These are phyloP conservation scores for Pterobdella sp. DNA, from an alignment of 2,888 invertebrate genomes.

Conservation along the genomic window DNA sequence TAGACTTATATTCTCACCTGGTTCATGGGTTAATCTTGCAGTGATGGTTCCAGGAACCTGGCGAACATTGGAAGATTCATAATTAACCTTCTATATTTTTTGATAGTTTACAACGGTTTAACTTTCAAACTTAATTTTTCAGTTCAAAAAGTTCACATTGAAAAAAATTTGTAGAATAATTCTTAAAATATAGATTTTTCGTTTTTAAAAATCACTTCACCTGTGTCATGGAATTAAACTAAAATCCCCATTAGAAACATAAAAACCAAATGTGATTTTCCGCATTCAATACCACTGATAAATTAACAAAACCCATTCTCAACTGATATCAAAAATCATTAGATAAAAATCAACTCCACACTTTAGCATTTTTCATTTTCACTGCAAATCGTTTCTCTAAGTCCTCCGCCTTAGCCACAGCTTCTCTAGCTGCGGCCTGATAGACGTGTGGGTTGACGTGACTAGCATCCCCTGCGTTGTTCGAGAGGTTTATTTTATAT, in stretches of 20 bases:
- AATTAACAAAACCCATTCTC: not conserved
- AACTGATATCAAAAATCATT: not conserved
- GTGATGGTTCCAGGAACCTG: constrained; percentile 24
- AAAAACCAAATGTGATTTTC: not conserved
- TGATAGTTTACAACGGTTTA: too few species aligned
- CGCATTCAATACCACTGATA: not conserved
- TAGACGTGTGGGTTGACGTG: constrained; percentile 26
- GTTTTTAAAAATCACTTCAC: not conserved
- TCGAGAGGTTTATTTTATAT: not conserved
- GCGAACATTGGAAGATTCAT: not conserved
- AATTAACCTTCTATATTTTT: too few species aligned
- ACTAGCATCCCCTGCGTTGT: constrained; percentile 17
- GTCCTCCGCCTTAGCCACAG: constrained; percentile 21
- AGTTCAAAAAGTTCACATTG: not conserved
- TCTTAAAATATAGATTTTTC: not conserved
- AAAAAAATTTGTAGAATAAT: not conserved
- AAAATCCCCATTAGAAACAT: not conserved
- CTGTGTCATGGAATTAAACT: not conserved
- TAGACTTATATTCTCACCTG: too few species aligned
- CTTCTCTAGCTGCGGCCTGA: constrained; percentile 21
- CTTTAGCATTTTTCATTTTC: constrained; percentile 23
- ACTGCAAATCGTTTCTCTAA: constrained; percentile 18
- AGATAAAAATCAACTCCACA: not conserved
- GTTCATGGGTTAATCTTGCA: constrained; percentile 18
- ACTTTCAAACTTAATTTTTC: not conserved